Base-by-base conservation (phyloP, 2,113 vertebrate genomes). In the Silurus glanis region DNA sequence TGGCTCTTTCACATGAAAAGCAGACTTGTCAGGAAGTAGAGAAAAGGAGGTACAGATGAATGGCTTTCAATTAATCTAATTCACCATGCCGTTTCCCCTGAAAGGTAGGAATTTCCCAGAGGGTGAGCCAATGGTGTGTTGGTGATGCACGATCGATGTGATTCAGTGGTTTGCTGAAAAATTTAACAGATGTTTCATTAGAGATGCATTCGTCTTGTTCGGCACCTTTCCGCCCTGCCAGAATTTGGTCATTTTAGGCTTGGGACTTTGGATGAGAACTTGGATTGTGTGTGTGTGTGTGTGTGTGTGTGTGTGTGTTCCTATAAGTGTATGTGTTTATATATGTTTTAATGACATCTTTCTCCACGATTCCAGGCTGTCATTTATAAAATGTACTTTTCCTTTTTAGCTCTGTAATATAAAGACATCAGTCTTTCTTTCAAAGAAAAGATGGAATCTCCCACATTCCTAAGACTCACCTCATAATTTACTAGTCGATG, bases 101-200 rank as follows among this genome's bases (percentile, higher is more conserved):
- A 91, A 92, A 91, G 86, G 88, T 86, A 88, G 90, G 91, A 89
- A 93, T 92, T 93, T 93, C 92, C 94, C 91, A 67, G 75, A 86
- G 90, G 91, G 92, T 89, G 88, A 92, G 88, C 89, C 92, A 90
- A 89, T 91, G 91, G 90, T 84, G 37, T 85, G 89, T 89, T 87
- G 25, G 89, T 59, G 88, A 92, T 81, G 81, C 89, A 80, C 92
- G 91, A 92, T 93, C 87, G 89, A 92, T 91, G 91, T 56, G 91
- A 93, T 91, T 90, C 90, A 90, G 83, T 37, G 89, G 89, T 90
- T 37, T 91, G 91, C 90, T 92, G 92, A 92, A 93, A 37, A 94
- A 94, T 87, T 84, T 92, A 94, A 90, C 93, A 94, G 93, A 93
- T 93, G 94, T 92, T 93, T 92, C 86, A 86, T 82, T 90, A 88